Evolutionary conservation across 2,113 vertebrate species (phyloP).

Genomic region (Ageneiosus marmoratus): DNA sequence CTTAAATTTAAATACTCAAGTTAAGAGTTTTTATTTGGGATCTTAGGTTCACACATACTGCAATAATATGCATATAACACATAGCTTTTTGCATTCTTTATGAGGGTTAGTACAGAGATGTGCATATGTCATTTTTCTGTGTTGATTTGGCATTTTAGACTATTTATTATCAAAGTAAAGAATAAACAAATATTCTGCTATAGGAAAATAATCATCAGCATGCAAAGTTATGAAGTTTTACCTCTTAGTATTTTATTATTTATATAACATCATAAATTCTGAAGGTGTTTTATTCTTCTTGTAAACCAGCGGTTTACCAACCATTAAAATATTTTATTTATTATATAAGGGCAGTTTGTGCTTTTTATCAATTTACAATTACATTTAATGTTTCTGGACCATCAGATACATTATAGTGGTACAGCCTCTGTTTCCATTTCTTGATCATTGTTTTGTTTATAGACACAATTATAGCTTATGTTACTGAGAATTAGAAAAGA

Average conservation of each 20-base stretch:
- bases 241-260: background rate
- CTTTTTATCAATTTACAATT: background rate
- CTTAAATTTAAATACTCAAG: background rate
- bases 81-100: background rate
- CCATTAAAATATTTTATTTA: background rate
- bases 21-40: background rate
- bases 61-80: background rate
- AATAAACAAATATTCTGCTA: background rate
- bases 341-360: background rate
- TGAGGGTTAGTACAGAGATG: background rate
- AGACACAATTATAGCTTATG: background rate
- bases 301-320: background rate
- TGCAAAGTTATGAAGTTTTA: background rate
- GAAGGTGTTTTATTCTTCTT: background rate
- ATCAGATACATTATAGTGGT: background rate
- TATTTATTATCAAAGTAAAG: background rate
- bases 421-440: background rate
- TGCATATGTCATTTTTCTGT: background rate
- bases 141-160: background rate
- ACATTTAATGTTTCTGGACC: background rate
- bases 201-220: background rate
- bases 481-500: background rate
- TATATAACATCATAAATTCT: background rate
- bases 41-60: background rate
- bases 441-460: background rate